A percentile compares a stretch with the other conserved stretches of the same genome.
phyloP scores from a whole-genome alignment of 2,113 vertebrate species.

The Hiodon tergisus region DNA sequence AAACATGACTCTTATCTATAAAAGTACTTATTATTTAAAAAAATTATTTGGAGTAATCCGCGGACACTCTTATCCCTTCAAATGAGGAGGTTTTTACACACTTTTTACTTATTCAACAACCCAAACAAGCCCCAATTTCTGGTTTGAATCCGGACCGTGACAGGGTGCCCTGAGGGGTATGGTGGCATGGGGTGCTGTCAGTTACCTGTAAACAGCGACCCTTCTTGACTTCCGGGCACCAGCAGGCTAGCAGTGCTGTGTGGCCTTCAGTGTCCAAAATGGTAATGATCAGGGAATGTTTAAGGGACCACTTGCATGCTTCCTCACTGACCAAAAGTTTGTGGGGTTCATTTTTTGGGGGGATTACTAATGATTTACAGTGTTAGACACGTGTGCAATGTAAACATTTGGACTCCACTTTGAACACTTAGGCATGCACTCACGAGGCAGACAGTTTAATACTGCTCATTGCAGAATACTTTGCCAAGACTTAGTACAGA shows the following conservation, averaged over 20 bases:
- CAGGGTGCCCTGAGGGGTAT: too few species aligned
- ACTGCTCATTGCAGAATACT: slow-evolving; percentile 25
- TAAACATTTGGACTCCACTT: slow-evolving; percentile 30
- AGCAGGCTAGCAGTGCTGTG: too few species aligned
- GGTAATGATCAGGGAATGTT: too few species aligned
- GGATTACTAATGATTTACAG: neutral
- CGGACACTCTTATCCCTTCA: slow-evolving; percentile 8
- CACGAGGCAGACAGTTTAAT: slow-evolving; percentile 24
- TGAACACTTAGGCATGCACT: slow-evolving; percentile 18
- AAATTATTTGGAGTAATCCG: neutral
- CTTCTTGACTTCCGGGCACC: too few species aligned
- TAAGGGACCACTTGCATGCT: too few species aligned
- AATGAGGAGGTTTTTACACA: slow-evolving; percentile 9
- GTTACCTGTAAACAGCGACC: too few species aligned
- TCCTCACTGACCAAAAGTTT: too few species aligned
- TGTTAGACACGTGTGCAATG: neutral
- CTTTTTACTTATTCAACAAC: neutral
- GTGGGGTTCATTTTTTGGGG: neutral
- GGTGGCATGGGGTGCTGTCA: too few species aligned
- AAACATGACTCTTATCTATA: neutral
- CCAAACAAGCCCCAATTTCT: neutral
- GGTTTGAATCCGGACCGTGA: too few species aligned
- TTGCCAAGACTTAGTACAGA: slow-evolving; percentile 28
- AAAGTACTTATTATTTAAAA: neutral
- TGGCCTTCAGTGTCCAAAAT: too few species aligned